phyloP scores from a whole-genome alignment of 1,140 invertebrate species.

The Euschistus heros region DNA sequence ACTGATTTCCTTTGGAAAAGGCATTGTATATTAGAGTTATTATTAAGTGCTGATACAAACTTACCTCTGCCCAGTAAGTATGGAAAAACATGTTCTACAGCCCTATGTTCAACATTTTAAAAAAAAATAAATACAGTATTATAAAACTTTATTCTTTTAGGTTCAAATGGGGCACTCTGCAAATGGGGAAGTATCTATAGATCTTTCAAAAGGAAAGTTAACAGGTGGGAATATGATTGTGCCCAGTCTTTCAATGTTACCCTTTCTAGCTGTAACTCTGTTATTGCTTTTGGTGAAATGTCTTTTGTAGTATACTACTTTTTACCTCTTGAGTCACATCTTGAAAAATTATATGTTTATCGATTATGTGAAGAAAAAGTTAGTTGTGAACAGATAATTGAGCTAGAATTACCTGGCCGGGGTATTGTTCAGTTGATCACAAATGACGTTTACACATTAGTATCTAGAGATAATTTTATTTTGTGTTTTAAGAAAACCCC shows the following conservation, averaged over 20 bases:
- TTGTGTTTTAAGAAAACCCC: constrained; percentile 3
- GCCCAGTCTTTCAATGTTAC: neutral
- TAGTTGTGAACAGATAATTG: neutral
- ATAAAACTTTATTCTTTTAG: neutral
- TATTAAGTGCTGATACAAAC: neutral
- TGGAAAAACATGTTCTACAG: too few species aligned
- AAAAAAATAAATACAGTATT: too few species aligned
- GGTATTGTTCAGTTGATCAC: constrained; percentile 1
- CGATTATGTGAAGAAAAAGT: constrained; percentile 1
- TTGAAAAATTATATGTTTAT: constrained; percentile 7
- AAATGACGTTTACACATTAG: constrained; percentile 4
- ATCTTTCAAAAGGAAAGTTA: neutral
- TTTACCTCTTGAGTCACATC: neutral
- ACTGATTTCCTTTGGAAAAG: constrained; percentile 7
- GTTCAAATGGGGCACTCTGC: neutral
- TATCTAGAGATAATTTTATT: constrained; percentile 10
- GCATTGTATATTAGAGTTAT: constrained; percentile 7
- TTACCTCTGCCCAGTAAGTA: too few species aligned
- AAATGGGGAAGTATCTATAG: neutral
- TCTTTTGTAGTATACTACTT: constrained; percentile 1
- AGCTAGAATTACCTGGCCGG: constrained; percentile 4
- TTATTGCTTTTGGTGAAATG: constrained; percentile 1
- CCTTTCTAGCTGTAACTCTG: neutral
- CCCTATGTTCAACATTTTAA: too few species aligned
- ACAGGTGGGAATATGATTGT: constrained; percentile 7